Percentiles rank a stretch among this genome's conserved stretches.
These are phyloP conservation scores for Limnephilus auricula DNA, from an alignment of 2,888 invertebrate species.

Conservation along the genomic window DNA sequence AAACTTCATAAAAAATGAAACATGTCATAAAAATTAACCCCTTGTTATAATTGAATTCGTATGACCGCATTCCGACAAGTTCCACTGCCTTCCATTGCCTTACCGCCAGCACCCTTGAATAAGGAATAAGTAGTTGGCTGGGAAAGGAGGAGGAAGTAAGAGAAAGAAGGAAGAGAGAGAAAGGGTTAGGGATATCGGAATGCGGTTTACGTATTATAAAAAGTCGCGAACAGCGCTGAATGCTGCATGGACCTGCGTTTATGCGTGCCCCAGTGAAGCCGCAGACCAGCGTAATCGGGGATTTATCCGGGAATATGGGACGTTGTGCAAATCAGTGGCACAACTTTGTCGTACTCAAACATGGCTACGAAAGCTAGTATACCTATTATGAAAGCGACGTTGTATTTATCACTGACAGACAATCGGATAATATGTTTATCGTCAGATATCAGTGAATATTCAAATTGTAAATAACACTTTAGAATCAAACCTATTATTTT, in stretches of 20 bases:
- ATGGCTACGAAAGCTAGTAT: no score
- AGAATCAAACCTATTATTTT: no score
- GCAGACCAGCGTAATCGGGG: background rate
- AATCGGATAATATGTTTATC: background rate
- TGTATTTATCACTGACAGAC: background rate
- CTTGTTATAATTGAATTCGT: background rate
- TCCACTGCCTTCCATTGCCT: background rate
- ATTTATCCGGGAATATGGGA: background rate
- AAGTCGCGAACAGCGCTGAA: conserved; percentile 49
- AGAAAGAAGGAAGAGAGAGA: background rate
- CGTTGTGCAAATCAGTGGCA: background rate
- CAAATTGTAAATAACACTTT: no score
- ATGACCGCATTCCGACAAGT: background rate
- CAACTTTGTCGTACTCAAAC: background rate
- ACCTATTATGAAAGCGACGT: background rate
- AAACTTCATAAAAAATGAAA: no score
- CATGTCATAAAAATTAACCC: background rate
- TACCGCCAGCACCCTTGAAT: background rate
- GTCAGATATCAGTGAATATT: background rate
- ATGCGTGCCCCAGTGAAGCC: background rate
- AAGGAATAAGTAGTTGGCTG: background rate
- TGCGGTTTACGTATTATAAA: conserved; percentile 61
- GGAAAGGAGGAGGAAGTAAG: background rate
- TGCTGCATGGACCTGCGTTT: conserved; percentile 10
- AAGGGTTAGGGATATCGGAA: conserved; percentile 42